Percentiles rank a stretch among this genome's conserved stretches.
Conservation (phyloP, 2,888 invertebrate genomes). For the Eubasilissa splendida region DNA sequence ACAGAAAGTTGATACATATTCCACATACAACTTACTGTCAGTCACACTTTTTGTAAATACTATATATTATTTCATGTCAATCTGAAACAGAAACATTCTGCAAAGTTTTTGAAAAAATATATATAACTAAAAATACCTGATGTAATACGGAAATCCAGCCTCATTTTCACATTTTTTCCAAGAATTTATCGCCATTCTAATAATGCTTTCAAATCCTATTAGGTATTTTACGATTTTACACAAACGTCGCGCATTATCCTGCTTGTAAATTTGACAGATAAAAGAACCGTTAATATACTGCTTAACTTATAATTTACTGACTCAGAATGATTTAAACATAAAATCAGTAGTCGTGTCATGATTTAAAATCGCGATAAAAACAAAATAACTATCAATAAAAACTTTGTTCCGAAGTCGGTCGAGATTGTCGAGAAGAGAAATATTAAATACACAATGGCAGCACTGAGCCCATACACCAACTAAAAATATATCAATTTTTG, state of each 20-base stretch:
- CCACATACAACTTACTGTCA: too few species aligned
- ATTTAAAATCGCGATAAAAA: conserved; percentile 12
- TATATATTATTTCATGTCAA: too few species aligned
- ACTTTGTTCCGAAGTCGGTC: background rate
- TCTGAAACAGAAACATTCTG: too few species aligned
- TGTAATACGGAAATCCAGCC: conserved; percentile 74
- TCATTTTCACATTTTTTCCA: conserved; percentile 76
- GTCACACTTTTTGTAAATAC: too few species aligned
- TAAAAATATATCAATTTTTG: conserved; percentile 43
- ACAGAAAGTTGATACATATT: too few species aligned
- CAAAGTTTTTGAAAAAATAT: too few species aligned
- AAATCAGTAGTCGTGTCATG: conserved; percentile 12
- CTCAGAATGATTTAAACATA: background rate
- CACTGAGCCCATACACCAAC: conserved; percentile 49
- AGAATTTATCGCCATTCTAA: conserved; percentile 63
- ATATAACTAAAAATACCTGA: conserved; percentile 65
- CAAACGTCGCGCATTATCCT: too few species aligned
- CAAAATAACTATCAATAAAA: background rate
- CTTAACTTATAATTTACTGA: background rate
- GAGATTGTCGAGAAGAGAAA: conserved; percentile 12
- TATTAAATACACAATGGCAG: conserved; percentile 41
- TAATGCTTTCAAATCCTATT: too few species aligned
- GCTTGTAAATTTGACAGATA: too few species aligned
- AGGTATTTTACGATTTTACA: conserved; percentile 1
- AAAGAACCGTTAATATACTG: background rate